A percentile compares a stretch with the other conserved stretches of the same genome.
Conservation (phyloP, 2,797 vertebrate species). For the Arnoldichthys spilopterus region DNA sequence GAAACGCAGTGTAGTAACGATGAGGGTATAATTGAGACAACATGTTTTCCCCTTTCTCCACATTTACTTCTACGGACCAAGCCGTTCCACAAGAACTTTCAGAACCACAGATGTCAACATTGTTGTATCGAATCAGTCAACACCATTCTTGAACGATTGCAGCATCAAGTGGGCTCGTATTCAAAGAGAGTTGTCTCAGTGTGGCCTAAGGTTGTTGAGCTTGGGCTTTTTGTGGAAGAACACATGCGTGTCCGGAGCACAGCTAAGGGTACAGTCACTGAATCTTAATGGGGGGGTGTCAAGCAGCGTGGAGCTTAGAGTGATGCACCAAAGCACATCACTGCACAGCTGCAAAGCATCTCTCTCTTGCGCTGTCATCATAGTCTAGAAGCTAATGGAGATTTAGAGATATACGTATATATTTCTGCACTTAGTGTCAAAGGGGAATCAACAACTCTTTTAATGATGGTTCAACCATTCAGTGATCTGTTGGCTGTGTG, state of each 20-base stretch:
- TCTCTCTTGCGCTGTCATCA: conserved; percentile 31
- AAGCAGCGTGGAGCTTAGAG: conserved; percentile 1
- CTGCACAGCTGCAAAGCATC: conserved; percentile 50
- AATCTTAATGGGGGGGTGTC: conserved; percentile 12
- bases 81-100: neutral
- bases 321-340: conserved; percentile 37
- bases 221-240: conserved; percentile 18
- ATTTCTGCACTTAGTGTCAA: neutral
- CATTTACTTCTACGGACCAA: neutral
- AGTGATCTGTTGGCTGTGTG: conserved; percentile 20
- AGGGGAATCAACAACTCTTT: conserved; percentile 12
- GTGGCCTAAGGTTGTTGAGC: conserved; percentile 6
- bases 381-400: conserved; percentile 26
- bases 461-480: neutral
- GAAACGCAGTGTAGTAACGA: neutral
- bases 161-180: neutral
- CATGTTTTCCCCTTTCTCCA: conserved; percentile 27
- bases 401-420: conserved; percentile 8
- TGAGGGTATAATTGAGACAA: conserved; percentile 10
- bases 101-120: conserved; percentile 1
- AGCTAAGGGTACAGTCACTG: neutral
- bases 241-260: conserved; percentile 3
- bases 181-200: conserved; percentile 1
- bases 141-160: neutral
- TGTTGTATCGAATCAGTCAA: conserved; percentile 16